Evolutionary conservation across 2,797 vertebrate genomes (phyloP), one percentile per base, ranked within the genome.

Genomic region (Danio choprae): DNA sequence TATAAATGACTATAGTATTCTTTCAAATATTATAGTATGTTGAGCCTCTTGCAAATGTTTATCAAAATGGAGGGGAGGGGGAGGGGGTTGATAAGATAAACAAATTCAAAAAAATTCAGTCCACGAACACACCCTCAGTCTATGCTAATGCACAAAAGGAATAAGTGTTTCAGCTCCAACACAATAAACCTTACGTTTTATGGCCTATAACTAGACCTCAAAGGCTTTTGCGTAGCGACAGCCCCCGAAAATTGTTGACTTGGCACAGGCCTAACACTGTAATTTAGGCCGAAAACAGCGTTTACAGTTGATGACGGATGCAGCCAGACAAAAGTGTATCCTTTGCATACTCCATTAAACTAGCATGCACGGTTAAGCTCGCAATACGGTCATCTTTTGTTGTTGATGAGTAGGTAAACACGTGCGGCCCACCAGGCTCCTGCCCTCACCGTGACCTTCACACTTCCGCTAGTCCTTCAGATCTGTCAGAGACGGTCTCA

Each of bases 301-400:
- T 84, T 89, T 89, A 87, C 67, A 69, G 79, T 83, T 83, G 77
- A 84, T 86, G 84, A 84, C 40, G 81, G 74, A 73, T 81, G 70
- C 72, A 62, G 73, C 75, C 82, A 84, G 79, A 82, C 81, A 85
- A 81, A 87, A 85, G 79, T 68, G 76, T 71, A 68, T 72, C 70
- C 63, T 53, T 87, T 62, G 77, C 80, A 74, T 72, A 83, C 79
- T 73, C 81, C 83, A 84, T 84, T 87, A 84, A 83, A 69, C 80
- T 41, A 22, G 80, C 72, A 55, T 51, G 73, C 77, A 50, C 51
- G 50, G 78, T 41, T 74, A 29, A 46, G 53, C 40, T 51, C 5
- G 6, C 51, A 7, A 62, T 55, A 29, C 29, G 22, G 29, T 51
- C 56, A 20, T 44, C 75, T 81, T 80, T 65, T 67, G 64, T 69